Base-by-base conservation (phyloP, 2,888 invertebrate genomes). In the Epinotia ramella region DNA sequence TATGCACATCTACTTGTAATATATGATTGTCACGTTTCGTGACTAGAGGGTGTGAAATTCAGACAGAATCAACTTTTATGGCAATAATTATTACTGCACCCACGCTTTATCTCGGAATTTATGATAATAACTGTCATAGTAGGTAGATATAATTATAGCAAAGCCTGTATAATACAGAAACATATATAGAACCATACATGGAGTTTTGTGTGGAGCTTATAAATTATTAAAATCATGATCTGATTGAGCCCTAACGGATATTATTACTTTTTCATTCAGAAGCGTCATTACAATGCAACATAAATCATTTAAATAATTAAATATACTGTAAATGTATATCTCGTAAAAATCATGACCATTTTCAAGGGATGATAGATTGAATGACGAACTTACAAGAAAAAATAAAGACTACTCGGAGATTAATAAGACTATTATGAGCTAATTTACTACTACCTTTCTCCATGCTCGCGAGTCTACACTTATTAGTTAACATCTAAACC, bases 1-100 rank as follows among this genome's bases (percentile, higher is more conserved):
- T 49, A 49, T 16, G 1, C 16, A 13, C 16, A 49, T 49, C 5
- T 16, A n/a, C 40, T 9, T 9, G 4, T 53, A 53, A 28, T 28
- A 28, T n/a, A 40, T 44, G 24, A 12, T 49, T 46, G 33, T 24
- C 33, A 60, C 49, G 9, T 49, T 75, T 62, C 75, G 75, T 75
- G 75, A 75, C 75, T 24, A 0, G 53, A 59, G 65, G 60, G 70
- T 71, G 70, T 75, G 65, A 75, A 74, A 70, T 71, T 24, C 53
- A 60, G 53, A 9, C 65, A 71, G 46, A 60, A 75, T 70, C 40
- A 60, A 53, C 49, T 60, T 71, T 28, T 64, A 68, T 33, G 40
- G 44, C 60, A 66, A 71, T 71, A 68, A 63, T 67, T 71, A 75
- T 70, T 66, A 71, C 75, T 75, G 75, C 75, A 40, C 70, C 75